phyloP scores from a whole-genome alignment of 2,888 invertebrate genomes.

The Podotricha telesiphe region DNA sequence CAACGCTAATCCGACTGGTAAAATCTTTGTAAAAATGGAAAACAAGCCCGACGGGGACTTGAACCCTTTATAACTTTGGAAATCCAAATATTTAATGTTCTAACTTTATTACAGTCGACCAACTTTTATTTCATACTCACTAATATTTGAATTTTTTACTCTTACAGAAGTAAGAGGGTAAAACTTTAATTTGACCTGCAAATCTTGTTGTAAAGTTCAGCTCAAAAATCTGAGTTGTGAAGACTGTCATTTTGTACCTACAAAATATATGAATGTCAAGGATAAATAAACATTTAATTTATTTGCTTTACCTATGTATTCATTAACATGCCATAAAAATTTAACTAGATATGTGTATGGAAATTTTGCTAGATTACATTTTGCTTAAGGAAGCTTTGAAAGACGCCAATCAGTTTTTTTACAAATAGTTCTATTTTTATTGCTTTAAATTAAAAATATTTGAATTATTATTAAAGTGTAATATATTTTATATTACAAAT shows the following conservation, averaged over 20 bases:
- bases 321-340: constrained; percentile 6
- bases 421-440: too few relatives aligned
- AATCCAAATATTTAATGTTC: too few relatives aligned
- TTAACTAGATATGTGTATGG: not conserved
- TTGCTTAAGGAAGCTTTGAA: not conserved
- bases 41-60: too few relatives aligned
- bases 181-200: constrained; percentile 15
- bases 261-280: constrained; percentile 35
- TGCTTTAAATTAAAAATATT: too few relatives aligned
- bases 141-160: not conserved
- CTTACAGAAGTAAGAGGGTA: not conserved
- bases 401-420: not conserved
- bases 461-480: too few relatives aligned
- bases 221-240: constrained; percentile 33
- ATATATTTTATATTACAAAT: too few relatives aligned
- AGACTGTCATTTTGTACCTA: constrained; percentile 25
- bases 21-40: too few relatives aligned
- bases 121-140: too few relatives aligned
- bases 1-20: too few relatives aligned
- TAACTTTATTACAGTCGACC: too few relatives aligned
- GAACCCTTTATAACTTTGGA: too few relatives aligned
- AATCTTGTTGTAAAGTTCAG: constrained; percentile 38
- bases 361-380: not conserved
- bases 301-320: constrained; percentile 15
- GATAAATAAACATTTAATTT: not conserved